Base-by-base conservation (phyloP, 2,113 vertebrate genomes). In the Nymphicus hollandicus region DNA sequence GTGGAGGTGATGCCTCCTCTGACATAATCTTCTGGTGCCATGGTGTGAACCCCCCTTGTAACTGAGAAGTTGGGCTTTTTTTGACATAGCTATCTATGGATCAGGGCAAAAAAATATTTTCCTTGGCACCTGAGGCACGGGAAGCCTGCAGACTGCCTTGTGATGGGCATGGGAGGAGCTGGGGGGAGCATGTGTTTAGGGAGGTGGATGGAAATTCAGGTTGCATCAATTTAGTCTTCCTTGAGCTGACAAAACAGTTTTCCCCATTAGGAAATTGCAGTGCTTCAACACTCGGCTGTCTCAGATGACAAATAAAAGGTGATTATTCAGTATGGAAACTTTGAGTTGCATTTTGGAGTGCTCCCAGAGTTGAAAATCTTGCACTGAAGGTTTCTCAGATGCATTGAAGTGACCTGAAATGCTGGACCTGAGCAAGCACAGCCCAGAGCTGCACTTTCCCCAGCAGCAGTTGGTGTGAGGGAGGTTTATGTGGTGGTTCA, bases 221-320 rank as follows among this genome's bases (percentile, higher is more conserved):
- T 50, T 63, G 55, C 43, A 25, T 65, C 89, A 47, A 29, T 93
- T 95, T 71, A 71, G 20, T 47, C 73, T 87, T 89, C 78, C 78
- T 53, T 60, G 60, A 91, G 89, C 89, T 94, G 84, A 84, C 84
- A 91, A 92, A 94, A 86, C 69, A 78, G 50, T 60, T 87, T 74
- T 81, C 23, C 35, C 68, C 35, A 1, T 29, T 16, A 84, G 85
- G 28, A 95, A 91, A 96, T 25, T 65, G 85, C 63, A 80, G 88
- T 4, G 22, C 76, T 93, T 72, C 90, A 52, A 5, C 0, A 2
- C 52, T 79, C 43, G 7, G 66, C 85, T 61, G 52, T 56, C 90
- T 95, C 85, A 16, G 85, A 2, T 4, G 5, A 85, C 63, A 85
- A 86, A 64, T 35, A 47, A 47, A 87, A 91, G 88, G 65, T 17